phyloP scores from a whole-genome alignment of 1,140 invertebrate genomes.

The Ooceraea biroi region DNA sequence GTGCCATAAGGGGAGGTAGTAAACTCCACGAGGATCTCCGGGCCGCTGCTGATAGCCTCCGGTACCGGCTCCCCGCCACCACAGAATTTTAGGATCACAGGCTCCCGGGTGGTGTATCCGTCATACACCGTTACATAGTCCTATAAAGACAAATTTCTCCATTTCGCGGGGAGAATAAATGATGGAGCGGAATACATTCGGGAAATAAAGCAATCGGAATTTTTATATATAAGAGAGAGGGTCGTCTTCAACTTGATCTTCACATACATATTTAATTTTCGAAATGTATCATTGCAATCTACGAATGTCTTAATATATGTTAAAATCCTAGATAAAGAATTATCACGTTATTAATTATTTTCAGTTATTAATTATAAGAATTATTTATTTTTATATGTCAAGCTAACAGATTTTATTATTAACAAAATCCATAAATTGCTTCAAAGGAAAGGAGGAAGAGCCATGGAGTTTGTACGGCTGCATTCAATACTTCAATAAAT shows the following conservation, averaged over 20 bases:
- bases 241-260: neutral
- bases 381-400: too few species aligned
- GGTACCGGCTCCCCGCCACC: conserved; percentile 94
- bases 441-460: neutral
- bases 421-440: neutral
- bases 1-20: conserved; percentile 96
- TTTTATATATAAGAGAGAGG: neutral
- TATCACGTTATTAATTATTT: too few species aligned
- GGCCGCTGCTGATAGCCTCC: conserved; percentile 93
- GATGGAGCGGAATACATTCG: neutral
- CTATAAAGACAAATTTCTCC: conserved; percentile 79
- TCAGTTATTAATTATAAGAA: too few species aligned
- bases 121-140: conserved; percentile 97
- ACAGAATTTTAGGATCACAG: conserved; percentile 95
- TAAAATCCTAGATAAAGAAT: too few species aligned
- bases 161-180: conserved; percentile 12
- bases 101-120: conserved; percentile 95
- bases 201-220: neutral
- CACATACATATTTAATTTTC: neutral
- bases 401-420: too few species aligned
- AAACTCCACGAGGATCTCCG: conserved; percentile 95
- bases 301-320: neutral
- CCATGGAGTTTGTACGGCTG: conserved; percentile 21
- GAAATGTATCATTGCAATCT: neutral
- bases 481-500: conserved; percentile 24